phyloP scores from a whole-genome alignment of 2,113 vertebrate genomes.

The Myotis yumanensis region DNA sequence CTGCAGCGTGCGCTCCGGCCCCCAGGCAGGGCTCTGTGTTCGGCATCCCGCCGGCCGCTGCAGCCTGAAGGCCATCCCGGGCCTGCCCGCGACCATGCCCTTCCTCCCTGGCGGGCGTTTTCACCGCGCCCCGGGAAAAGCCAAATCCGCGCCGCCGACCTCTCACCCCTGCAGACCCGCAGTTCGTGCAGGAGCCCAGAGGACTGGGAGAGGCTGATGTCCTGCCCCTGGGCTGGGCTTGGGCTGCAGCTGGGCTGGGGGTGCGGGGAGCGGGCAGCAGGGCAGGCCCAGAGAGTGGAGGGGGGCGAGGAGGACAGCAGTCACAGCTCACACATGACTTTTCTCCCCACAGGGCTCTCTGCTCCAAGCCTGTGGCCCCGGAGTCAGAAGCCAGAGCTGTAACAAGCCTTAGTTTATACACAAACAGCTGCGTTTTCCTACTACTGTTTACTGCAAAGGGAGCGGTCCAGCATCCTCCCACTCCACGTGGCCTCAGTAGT shows the following conservation, averaged over 20 bases:
- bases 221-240: slow-evolving; percentile 32
- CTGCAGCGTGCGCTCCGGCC: too few relatives aligned
- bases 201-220: neutral
- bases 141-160: neutral
- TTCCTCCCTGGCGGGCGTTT: neutral
- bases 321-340: slow-evolving; percentile 8
- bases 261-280: neutral
- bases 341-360: neutral
- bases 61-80: neutral
- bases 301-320: fast-evolving
- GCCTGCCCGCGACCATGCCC: neutral
- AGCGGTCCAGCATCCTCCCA: neutral
- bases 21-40: too few relatives aligned
- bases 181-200: slow-evolving; percentile 10
- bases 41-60: neutral
- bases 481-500: neutral
- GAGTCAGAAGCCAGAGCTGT: slow-evolving; percentile 10
- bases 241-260: neutral
- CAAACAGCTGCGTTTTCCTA: slow-evolving; percentile 65
- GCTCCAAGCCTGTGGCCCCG: neutral
- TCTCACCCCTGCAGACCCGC: neutral
- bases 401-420: slow-evolving; percentile 56
- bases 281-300: neutral
- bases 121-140: neutral
- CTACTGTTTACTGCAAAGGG: slow-evolving; percentile 41